phyloP scores from a whole-genome alignment of 2,888 invertebrate genomes.

The Drosophila mercatorum region DNA sequence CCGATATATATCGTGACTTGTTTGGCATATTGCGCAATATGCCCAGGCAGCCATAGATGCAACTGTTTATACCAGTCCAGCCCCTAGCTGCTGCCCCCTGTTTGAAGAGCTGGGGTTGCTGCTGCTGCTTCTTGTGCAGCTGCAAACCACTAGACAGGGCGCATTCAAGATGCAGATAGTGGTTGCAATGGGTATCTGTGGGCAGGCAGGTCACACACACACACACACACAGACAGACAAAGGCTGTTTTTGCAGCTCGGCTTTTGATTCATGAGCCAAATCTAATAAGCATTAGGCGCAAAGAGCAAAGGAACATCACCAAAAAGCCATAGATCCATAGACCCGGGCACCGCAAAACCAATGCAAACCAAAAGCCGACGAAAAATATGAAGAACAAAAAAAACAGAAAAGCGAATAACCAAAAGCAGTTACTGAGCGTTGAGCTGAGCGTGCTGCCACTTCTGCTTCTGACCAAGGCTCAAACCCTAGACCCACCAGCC shows the following conservation, averaged over 20 bases:
- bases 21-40: slow-evolving; percentile 64
- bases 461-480: slow-evolving; percentile 63
- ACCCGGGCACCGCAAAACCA: slow-evolving; percentile 47
- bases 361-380: slow-evolving; percentile 53
- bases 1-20: slow-evolving; percentile 49
- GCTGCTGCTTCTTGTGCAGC: slow-evolving; percentile 35
- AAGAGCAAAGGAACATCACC: slow-evolving; percentile 46
- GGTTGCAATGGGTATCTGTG: neutral
- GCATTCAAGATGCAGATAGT: slow-evolving; percentile 31
- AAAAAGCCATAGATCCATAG: slow-evolving; percentile 45
- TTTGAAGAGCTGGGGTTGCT: slow-evolving; percentile 1
- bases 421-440: slow-evolving; percentile 70
- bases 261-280: slow-evolving; percentile 75
- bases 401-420: slow-evolving; percentile 16
- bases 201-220: slow-evolving; percentile 17
- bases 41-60: slow-evolving; percentile 27
- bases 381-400: slow-evolving; percentile 29
- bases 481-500: slow-evolving; percentile 26
- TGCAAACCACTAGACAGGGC: slow-evolving; percentile 34
- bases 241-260: slow-evolving; percentile 47
- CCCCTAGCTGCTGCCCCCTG: too few species aligned
- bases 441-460: slow-evolving; percentile 44
- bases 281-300: slow-evolving; percentile 77
- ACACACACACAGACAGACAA: neutral
- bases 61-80: slow-evolving; percentile 17